Percentiles rank a stretch among this genome's conserved stretches.
Evolutionary conservation across 1,140 invertebrate species (phyloP).

Genomic region (Sweltsa coloradensis): DNA sequence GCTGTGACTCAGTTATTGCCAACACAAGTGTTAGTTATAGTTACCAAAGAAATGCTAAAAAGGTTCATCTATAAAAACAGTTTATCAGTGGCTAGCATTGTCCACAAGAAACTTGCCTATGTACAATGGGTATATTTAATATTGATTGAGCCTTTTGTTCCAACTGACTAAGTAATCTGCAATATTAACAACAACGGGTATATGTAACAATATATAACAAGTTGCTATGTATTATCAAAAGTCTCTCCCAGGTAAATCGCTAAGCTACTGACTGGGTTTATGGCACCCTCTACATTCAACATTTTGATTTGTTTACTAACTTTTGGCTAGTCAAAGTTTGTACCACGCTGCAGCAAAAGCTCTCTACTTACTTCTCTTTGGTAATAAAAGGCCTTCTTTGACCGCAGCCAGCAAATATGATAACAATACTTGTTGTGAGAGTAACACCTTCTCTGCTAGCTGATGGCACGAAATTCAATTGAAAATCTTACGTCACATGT

Average conservation of each 20-base stretch:
- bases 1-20: constrained; percentile 9
- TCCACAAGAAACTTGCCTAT: constrained; percentile 12
- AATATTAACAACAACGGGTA: constrained; percentile 19
- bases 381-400: constrained; percentile 10
- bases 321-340: constrained; percentile 13
- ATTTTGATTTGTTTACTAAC: constrained; percentile 15
- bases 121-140: constrained; percentile 17
- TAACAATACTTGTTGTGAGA: too few species aligned
- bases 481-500: too few species aligned
- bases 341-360: constrained; percentile 11
- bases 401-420: too few species aligned
- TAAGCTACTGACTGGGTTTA: constrained; percentile 8
- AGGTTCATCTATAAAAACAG: constrained; percentile 15
- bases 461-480: too few species aligned
- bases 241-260: constrained; percentile 10
- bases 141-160: constrained; percentile 17
- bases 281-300: constrained; percentile 8
- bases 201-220: constrained; percentile 20
- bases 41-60: constrained; percentile 15
- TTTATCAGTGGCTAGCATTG: constrained; percentile 10
- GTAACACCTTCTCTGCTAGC: too few species aligned
- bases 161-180: constrained; percentile 14
- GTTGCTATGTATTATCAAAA: constrained; percentile 19
- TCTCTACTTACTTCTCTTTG: constrained; percentile 13
- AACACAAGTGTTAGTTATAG: constrained; percentile 11